Percentiles rank a stretch among this genome's conserved stretches.
Conservation (phyloP, 2,888 invertebrate species). For the Clanis bilineata region DNA sequence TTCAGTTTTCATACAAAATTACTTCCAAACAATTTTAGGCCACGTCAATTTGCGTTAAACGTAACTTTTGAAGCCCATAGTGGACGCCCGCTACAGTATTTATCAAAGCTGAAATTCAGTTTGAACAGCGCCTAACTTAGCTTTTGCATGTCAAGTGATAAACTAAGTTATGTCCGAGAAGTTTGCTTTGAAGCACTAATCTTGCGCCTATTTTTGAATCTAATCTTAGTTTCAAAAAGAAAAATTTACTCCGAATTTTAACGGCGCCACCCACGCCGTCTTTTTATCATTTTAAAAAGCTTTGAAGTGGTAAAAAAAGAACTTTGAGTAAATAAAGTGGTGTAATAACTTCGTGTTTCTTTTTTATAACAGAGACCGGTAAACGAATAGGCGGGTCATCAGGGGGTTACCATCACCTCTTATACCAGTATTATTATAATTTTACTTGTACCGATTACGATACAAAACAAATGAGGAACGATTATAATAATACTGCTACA, state of each 20-base stretch:
- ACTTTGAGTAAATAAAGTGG: too few relatives aligned
- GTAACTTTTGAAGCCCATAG: slow-evolving; percentile 17
- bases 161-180: slow-evolving; percentile 23
- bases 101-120: slow-evolving; percentile 43
- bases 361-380: too few relatives aligned
- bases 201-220: neutral
- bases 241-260: neutral
- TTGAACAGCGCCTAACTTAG: slow-evolving; percentile 30
- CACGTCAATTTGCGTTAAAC: slow-evolving; percentile 12
- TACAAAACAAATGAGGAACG: too few relatives aligned
- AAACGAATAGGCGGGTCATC: too few relatives aligned
- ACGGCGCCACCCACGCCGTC: neutral
- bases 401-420: too few relatives aligned
- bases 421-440: too few relatives aligned
- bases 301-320: too few relatives aligned
- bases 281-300: too few relatives aligned
- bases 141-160: slow-evolving; percentile 29
- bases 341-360: too few relatives aligned
- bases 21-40: neutral
- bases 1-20: slow-evolving; percentile 7
- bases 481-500: too few relatives aligned
- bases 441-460: too few relatives aligned
- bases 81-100: slow-evolving; percentile 34
- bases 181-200: slow-evolving; percentile 17
- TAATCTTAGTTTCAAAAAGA: neutral